Conservation (phyloP, 2,888 invertebrate genomes). For the Tenthredo livida region DNA sequence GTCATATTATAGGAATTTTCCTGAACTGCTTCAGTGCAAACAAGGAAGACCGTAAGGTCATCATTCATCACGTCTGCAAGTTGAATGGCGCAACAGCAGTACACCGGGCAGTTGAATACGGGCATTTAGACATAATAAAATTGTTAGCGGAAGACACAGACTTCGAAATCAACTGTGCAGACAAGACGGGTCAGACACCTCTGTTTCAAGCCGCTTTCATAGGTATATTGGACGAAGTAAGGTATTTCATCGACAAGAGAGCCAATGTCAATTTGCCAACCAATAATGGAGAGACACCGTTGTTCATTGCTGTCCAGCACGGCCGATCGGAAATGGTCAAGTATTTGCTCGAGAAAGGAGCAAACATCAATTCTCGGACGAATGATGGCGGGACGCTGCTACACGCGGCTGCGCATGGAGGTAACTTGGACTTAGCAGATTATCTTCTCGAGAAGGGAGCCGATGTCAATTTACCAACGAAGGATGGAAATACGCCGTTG, state of each 20-base stretch:
- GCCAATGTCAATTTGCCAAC: background rate
- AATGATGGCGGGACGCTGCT: too few relatives aligned
- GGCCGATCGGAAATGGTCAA: background rate
- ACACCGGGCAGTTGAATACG: background rate
- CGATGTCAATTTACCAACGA: too few relatives aligned
- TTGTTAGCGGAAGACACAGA: too few relatives aligned
- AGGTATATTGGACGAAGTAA: background rate
- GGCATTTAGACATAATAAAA: too few relatives aligned
- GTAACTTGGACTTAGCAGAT: too few relatives aligned
- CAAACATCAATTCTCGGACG: too few relatives aligned
- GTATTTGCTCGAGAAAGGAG: background rate
- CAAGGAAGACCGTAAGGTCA: too few relatives aligned
- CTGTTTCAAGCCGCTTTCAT: background rate
- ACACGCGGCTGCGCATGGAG: too few relatives aligned
- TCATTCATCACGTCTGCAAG: background rate
- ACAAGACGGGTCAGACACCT: background rate
- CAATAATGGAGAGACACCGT: background rate
- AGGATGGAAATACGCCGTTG: too few relatives aligned
- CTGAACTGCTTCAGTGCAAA: background rate
- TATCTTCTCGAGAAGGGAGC: too few relatives aligned
- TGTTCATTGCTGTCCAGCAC: background rate
- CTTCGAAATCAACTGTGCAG: too few relatives aligned
- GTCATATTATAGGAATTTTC: background rate
- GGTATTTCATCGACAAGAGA: background rate
- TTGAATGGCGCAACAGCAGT: background rate